These are phyloP conservation scores for Microchrysa polita DNA, from an alignment of 2,888 invertebrate genomes.

Conservation along the genomic window DNA sequence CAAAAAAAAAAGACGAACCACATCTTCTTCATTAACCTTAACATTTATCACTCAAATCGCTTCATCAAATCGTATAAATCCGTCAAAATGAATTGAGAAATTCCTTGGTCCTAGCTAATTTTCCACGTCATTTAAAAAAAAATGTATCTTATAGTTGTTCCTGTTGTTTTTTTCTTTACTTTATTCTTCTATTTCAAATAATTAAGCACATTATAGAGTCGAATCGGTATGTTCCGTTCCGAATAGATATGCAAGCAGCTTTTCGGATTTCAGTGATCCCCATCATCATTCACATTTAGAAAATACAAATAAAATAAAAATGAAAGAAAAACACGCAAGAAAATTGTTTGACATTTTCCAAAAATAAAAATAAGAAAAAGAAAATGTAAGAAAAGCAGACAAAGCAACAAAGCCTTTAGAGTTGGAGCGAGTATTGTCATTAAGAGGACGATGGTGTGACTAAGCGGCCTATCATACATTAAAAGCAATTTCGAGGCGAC, in stretches of 20 bases:
- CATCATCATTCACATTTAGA: conserved; percentile 25
- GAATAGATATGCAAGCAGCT: conserved; percentile 21
- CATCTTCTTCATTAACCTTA: conserved; percentile 32
- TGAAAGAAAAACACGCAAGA: background rate
- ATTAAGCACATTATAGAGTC: background rate
- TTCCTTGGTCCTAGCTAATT: conserved; percentile 3
- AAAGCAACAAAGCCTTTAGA: conserved; percentile 14
- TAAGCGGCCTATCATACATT: conserved; percentile 43
- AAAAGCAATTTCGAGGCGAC: conserved; percentile 40
- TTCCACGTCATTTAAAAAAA: conserved; percentile 27
- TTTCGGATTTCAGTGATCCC: conserved; percentile 15
- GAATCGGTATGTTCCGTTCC: too few relatives aligned
- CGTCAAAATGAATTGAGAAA: conserved; percentile 32
- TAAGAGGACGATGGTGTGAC: conserved; percentile 22
- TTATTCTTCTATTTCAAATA: background rate
- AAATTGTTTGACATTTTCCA: conserved; percentile 35
- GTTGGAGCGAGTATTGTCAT: too few relatives aligned
- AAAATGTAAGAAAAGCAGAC: conserved; percentile 3
- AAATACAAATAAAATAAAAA: background rate
- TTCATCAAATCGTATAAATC: conserved; percentile 39
- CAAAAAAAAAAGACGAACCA: conserved; percentile 14
- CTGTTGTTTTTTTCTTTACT: background rate
- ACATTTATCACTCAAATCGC: conserved; percentile 38
- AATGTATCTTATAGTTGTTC: too few relatives aligned
- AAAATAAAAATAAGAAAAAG: conserved; percentile 25